A percentile compares a stretch with the other conserved stretches of the same genome.
phyloP scores from a whole-genome alignment of 2,888 invertebrate genomes.

The Microctonus brassicae region DNA sequence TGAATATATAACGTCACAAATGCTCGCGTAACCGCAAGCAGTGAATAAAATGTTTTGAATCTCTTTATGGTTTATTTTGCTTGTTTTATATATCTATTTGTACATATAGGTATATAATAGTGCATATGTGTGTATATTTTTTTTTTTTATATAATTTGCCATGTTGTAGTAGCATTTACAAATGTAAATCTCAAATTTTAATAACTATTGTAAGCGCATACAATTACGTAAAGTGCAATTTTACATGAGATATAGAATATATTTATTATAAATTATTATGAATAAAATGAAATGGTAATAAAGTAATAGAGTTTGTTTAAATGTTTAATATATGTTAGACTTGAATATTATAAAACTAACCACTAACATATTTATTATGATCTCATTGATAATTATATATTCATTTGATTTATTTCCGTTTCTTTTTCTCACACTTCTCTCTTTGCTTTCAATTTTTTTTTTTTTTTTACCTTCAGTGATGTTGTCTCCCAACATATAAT shows the following conservation, averaged over 20 bases:
- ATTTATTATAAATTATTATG: neutral
- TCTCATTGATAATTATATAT: conserved; percentile 15
- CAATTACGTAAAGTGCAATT: neutral
- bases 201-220: neutral
- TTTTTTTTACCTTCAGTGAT: conserved; percentile 21
- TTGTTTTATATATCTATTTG: neutral
- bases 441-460: neutral
- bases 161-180: neutral
- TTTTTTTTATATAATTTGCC: neutral
- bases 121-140: neutral
- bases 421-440: neutral
- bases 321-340: neutral
- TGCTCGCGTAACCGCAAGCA: conserved; percentile 33
- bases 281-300: neutral
- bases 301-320: neutral
- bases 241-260: neutral
- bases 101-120: conserved; percentile 1
- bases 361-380: conserved; percentile 1
- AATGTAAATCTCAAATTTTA: neutral
- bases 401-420: neutral
- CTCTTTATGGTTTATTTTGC: neutral
- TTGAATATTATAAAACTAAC: neutral
- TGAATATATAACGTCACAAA: conserved; percentile 28
- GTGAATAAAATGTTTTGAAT: conserved; percentile 32
- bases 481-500: conserved; percentile 15